These are phyloP conservation scores for Chrysopilus asiliformis DNA, from an alignment of 2,888 invertebrate genomes.

Conservation along the genomic window DNA sequence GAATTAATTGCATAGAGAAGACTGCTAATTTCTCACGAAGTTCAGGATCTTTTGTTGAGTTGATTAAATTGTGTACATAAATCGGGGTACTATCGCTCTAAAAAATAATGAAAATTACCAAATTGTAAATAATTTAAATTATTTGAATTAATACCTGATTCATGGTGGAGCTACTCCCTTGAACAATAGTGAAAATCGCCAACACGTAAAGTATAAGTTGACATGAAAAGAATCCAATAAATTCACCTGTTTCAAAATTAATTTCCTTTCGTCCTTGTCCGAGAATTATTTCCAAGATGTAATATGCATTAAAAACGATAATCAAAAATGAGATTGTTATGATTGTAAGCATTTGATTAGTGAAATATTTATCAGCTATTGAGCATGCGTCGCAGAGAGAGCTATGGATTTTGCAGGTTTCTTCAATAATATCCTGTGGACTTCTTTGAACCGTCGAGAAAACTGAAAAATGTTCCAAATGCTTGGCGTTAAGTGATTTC, in stretches of 20 bases:
- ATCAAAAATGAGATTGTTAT: slow-evolving; percentile 34
- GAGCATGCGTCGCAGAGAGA: slow-evolving; percentile 34
- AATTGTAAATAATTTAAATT: too few species aligned
- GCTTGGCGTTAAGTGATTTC: too few species aligned
- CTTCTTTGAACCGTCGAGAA: slow-evolving; percentile 16
- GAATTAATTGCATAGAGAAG: slow-evolving; percentile 34
- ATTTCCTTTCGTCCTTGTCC: slow-evolving; percentile 30
- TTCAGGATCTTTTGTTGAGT: slow-evolving; percentile 26
- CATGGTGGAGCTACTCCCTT: slow-evolving; percentile 33
- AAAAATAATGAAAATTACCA: slow-evolving; percentile 14
- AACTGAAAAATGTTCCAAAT: too few species aligned
- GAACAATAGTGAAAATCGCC: slow-evolving; percentile 33
- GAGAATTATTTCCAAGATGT: slow-evolving; percentile 32
- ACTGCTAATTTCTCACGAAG: slow-evolving; percentile 30
- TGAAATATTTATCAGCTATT: slow-evolving; percentile 34
- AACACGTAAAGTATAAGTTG: slow-evolving; percentile 33
- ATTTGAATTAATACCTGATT: too few species aligned
- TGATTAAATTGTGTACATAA: slow-evolving; percentile 30
- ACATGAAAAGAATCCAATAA: slow-evolving; percentile 34
- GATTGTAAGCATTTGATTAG: slow-evolving; percentile 34
- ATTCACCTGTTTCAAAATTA: too few species aligned
- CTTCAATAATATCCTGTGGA: slow-evolving; percentile 31
- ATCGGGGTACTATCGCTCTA: slow-evolving; percentile 32
- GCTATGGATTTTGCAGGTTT: slow-evolving; percentile 28
- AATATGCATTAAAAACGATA: slow-evolving; percentile 36